phyloP scores from a whole-genome alignment of 2,888 invertebrate species.

The Dryococelus australis region DNA sequence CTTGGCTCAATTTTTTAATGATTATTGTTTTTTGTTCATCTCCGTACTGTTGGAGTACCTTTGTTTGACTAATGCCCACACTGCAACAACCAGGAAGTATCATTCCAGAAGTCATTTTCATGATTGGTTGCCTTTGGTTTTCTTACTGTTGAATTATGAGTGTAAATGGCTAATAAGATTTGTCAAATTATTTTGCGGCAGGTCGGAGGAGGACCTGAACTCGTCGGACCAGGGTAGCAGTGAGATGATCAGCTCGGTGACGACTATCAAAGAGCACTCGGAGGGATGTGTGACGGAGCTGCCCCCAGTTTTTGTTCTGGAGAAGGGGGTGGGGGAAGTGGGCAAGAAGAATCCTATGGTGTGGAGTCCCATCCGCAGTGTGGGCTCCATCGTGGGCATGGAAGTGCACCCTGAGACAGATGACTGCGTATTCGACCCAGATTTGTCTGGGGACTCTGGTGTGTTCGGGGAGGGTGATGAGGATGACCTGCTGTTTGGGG shows the following conservation, averaged over 20 bases:
- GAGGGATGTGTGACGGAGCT: constrained; percentile 36
- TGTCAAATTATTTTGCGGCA: background rate
- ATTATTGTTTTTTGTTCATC: too few species aligned
- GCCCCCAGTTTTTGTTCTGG: constrained; percentile 35
- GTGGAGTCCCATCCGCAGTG: constrained; percentile 89
- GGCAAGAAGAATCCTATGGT: constrained; percentile 62
- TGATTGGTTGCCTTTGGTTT: too few species aligned
- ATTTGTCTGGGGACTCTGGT: constrained; percentile 72
- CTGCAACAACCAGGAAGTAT: too few species aligned
- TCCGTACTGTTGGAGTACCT: too few species aligned
- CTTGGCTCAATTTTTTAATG: too few species aligned
- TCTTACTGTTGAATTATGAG: too few species aligned
- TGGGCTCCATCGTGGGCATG: constrained; percentile 73
- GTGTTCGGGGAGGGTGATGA: constrained; percentile 77
- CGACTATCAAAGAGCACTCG: constrained; percentile 42
- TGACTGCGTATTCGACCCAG: constrained; percentile 81
- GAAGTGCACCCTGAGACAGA: constrained; percentile 78
- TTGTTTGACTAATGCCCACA: too few species aligned
- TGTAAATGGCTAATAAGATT: too few species aligned
- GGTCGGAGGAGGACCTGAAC: constrained; percentile 36
- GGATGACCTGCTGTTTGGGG: constrained; percentile 73
- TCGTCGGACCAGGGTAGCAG: constrained; percentile 63
- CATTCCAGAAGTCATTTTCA: too few species aligned
- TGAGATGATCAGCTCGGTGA: constrained; percentile 40
- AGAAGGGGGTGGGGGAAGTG: constrained; percentile 28